These are phyloP conservation scores for Apodemus agrarius DNA, from an alignment of 2,797 vertebrate species.

Conservation along the genomic window DNA sequence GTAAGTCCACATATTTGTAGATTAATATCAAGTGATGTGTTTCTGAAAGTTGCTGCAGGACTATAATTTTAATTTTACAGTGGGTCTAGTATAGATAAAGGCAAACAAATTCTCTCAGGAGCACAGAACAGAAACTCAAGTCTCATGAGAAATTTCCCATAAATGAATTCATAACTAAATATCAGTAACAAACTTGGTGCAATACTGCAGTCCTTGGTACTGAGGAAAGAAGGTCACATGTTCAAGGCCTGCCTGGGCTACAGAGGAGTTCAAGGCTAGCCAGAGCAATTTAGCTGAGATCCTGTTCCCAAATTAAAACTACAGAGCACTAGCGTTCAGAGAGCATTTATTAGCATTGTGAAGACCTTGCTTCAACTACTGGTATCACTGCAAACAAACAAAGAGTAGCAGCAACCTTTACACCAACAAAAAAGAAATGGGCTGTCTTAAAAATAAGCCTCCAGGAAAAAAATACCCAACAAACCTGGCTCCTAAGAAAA, in stretches of 20 bases:
- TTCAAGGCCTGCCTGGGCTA: neutral
- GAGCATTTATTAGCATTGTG: neutral
- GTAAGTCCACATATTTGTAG: neutral
- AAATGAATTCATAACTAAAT: slow-evolving; percentile 50
- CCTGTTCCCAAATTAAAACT: neutral
- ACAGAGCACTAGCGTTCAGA: neutral
- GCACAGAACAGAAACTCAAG: neutral
- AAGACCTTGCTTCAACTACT: neutral
- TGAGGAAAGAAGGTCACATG: neutral
- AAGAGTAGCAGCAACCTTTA: neutral
- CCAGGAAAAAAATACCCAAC: neutral
- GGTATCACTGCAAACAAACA: neutral
- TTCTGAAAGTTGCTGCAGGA: neutral
- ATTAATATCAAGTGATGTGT: slow-evolving; percentile 18
- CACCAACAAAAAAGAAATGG: neutral
- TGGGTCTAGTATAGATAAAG: neutral
- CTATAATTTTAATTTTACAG: slow-evolving; percentile 32
- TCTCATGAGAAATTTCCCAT: slow-evolving; percentile 34
- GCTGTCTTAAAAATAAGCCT: neutral
- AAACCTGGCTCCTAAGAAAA: neutral
- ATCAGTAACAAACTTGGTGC: neutral
- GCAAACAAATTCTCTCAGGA: slow-evolving; percentile 9
- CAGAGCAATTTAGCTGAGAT: neutral
- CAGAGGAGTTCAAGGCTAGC: neutral
- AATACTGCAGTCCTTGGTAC: too few relatives aligned